Percentiles rank a stretch among this genome's conserved stretches.
Conservation (phyloP, 2,888 invertebrate genomes). For the Tachina lurida region DNA sequence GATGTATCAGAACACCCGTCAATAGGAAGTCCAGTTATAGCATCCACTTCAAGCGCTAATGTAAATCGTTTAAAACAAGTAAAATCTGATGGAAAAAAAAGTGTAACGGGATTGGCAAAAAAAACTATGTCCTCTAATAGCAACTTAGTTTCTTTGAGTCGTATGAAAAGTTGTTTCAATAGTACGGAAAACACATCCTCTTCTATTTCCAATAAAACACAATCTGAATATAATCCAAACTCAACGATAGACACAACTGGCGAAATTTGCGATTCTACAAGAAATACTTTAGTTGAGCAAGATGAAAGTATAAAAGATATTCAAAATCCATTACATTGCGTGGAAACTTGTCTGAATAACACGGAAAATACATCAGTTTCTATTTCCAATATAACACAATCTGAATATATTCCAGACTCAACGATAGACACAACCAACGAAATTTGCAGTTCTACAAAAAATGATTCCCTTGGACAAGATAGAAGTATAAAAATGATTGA, state of each 20-base stretch:
- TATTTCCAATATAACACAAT: not conserved
- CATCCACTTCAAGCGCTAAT: not conserved
- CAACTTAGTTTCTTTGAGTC: not conserved
- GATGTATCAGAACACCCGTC: not conserved
- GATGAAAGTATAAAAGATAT: not conserved
- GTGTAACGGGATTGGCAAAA: not conserved
- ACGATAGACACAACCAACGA: not conserved
- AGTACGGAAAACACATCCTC: not conserved
- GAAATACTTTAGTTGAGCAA: not conserved
- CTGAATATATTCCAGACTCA: constrained; percentile 19
- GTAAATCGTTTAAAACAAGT: not conserved
- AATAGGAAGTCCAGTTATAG: not conserved
- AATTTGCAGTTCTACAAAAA: constrained; percentile 5
- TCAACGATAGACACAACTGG: no score
- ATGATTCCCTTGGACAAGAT: not conserved
- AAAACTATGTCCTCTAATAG: not conserved
- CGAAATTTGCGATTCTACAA: not conserved
- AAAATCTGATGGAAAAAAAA: no score
- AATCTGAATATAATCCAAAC: not conserved
- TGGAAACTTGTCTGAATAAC: no score
- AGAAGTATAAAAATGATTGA: not conserved
- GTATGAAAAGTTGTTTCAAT: not conserved
- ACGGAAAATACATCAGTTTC: not conserved
- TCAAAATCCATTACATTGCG: no score
- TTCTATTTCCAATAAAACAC: no score